Conservation (phyloP, 2,888 invertebrate genomes). For the Chrysina gloriosa region DNA sequence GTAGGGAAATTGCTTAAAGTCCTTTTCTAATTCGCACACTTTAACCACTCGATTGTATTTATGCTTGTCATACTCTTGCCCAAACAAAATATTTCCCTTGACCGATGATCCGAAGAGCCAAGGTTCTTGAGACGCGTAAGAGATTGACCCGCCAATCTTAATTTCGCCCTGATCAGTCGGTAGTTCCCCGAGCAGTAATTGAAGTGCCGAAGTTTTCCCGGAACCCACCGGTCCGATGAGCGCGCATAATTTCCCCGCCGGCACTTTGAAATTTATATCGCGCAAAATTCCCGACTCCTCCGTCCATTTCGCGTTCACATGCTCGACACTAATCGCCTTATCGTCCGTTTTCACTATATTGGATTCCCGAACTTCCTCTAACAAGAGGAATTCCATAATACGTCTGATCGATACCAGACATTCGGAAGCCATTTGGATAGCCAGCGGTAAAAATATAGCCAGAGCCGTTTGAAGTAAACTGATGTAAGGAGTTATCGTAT, state of each 20-base stretch:
- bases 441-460: conserved; percentile 72
- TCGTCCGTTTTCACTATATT: conserved; percentile 40
- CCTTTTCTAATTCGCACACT: conserved; percentile 72
- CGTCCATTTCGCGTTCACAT: conserved; percentile 57
- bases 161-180: conserved; percentile 66
- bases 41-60: conserved; percentile 68
- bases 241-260: conserved; percentile 65
- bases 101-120: conserved; percentile 74
- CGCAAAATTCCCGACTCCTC: conserved; percentile 52
- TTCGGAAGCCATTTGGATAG: conserved; percentile 71
- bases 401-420: conserved; percentile 68
- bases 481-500: conserved; percentile 65
- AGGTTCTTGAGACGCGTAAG: conserved; percentile 75
- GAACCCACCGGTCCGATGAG: conserved; percentile 90
- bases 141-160: conserved; percentile 67
- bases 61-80: conserved; percentile 65
- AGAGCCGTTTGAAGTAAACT: conserved; percentile 67
- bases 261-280: conserved; percentile 64
- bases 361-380: conserved; percentile 67
- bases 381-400: conserved; percentile 68
- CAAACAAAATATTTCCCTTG: conserved; percentile 77
- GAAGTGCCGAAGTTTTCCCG: conserved; percentile 75
- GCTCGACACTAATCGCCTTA: conserved; percentile 47
- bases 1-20: conserved; percentile 72
- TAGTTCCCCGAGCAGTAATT: conserved; percentile 74